Evolutionary conservation across 2,797 vertebrate species (phyloP).

Genomic region (Chloroceryle amazona): DNA sequence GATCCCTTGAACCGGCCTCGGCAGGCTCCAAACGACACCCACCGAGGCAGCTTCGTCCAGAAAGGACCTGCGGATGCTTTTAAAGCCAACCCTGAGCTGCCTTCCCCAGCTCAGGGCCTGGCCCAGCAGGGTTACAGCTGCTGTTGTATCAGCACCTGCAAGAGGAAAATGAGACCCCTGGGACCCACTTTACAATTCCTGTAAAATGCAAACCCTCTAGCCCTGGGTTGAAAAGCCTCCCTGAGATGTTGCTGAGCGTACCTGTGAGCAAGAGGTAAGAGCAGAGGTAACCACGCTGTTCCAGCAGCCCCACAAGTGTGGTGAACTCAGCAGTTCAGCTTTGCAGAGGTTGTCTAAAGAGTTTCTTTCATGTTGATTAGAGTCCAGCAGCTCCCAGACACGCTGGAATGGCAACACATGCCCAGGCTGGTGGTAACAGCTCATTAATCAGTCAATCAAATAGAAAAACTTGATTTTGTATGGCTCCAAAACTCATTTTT

Average conservation of each 20-base stretch:
- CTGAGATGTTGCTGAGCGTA: fast-evolving
- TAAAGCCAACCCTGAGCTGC: background rate
- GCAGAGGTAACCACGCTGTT: background rate
- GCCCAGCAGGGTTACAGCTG: background rate
- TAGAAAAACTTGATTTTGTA: background rate
- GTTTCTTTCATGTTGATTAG: background rate
- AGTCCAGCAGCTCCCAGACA: background rate
- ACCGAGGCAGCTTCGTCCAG: background rate
- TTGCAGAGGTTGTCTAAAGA: background rate
- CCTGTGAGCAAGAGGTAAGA: background rate
- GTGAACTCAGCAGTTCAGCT: background rate
- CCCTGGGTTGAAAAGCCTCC: background rate
- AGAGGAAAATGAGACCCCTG: background rate
- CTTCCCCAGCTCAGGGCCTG: background rate
- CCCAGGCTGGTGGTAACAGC: background rate
- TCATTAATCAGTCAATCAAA: constrained; percentile 27
- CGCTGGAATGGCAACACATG: background rate
- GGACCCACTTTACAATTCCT: background rate
- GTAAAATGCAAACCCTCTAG: background rate
- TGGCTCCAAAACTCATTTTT: background rate
- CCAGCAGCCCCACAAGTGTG: background rate
- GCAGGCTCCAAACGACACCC: background rate
- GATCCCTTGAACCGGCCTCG: background rate
- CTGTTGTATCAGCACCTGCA: background rate
- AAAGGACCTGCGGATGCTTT: background rate